phyloP scores from a whole-genome alignment of 2,797 vertebrate genomes.

The Austrolebias charrua region DNA sequence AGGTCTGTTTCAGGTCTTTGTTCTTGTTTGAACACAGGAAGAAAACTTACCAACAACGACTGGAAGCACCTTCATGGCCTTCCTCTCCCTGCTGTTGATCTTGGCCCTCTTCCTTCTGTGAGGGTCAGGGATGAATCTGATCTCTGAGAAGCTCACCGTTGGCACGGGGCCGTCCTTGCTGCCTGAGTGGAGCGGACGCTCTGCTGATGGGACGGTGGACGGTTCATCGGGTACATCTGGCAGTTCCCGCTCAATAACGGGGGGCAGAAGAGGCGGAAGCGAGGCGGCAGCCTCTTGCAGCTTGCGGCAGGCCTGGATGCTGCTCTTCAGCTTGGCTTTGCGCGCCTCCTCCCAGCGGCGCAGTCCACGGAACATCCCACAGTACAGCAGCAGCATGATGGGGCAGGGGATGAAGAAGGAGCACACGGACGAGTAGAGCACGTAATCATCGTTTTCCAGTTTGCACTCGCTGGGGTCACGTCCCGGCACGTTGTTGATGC shows the following conservation, averaged over 20 bases:
- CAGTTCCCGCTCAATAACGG: constrained; percentile 75
- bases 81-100: constrained; percentile 90
- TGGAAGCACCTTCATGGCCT: constrained; percentile 93
- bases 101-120: constrained; percentile 78
- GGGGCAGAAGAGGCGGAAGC: constrained; percentile 74
- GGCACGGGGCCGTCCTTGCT: constrained; percentile 63
- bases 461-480: constrained; percentile 87
- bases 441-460: constrained; percentile 89
- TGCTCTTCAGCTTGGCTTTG: constrained; percentile 83
- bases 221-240: constrained; percentile 56
- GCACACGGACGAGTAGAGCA: constrained; percentile 92
- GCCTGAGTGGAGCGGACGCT: constrained; percentile 52
- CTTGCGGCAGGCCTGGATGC: constrained; percentile 79
- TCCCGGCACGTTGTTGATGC: constrained; percentile 86
- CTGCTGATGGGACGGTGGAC: constrained; percentile 42
- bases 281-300: constrained; percentile 71
- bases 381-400: constrained; percentile 93
- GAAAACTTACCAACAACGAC: constrained; percentile 89
- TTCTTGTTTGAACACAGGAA: not conserved
- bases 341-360: constrained; percentile 88
- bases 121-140: constrained; percentile 67
- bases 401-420: constrained; percentile 97
- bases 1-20: too few species aligned
- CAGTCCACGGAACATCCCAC: constrained; percentile 90
- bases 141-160: constrained; percentile 75